Conservation (phyloP, 2,113 vertebrate genomes). For the Nothocercus julius region DNA sequence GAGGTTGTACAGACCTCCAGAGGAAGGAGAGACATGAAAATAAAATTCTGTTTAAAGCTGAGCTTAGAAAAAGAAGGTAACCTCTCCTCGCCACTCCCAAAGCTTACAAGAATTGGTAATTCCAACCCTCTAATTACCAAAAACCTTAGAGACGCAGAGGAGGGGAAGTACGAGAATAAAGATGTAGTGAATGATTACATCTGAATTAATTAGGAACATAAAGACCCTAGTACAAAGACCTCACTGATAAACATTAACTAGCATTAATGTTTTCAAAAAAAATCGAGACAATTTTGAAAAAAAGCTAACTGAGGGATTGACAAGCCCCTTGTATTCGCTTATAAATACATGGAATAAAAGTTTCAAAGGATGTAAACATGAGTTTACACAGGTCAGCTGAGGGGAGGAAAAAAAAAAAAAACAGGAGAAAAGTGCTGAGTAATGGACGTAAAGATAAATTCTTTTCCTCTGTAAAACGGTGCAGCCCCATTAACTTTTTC, state of each 20-base stretch:
- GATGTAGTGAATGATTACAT: constrained; percentile 33
- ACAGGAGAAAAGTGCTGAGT: neutral
- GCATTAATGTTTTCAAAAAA: neutral
- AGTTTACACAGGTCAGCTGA: neutral
- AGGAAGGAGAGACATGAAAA: constrained; percentile 51
- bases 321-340: neutral
- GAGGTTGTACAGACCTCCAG: constrained; percentile 19
- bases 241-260: neutral
- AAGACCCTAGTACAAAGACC: constrained; percentile 8
- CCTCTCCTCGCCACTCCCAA: neutral
- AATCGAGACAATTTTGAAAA: neutral
- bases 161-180: constrained; percentile 49
- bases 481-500: constrained; percentile 37
- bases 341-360: neutral
- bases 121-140: constrained; percentile 44
- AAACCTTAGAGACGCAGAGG: constrained; percentile 26
- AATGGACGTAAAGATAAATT: constrained; percentile 6
- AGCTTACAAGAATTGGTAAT: neutral
- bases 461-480: neutral
- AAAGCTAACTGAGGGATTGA: neutral
- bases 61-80: constrained; percentile 24
- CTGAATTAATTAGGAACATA: constrained; percentile 53
- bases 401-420: neutral
- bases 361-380: neutral
- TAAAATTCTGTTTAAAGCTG: constrained; percentile 60